Conservation (phyloP, 1,140 invertebrate genomes). For the Hyphantria cunea region DNA sequence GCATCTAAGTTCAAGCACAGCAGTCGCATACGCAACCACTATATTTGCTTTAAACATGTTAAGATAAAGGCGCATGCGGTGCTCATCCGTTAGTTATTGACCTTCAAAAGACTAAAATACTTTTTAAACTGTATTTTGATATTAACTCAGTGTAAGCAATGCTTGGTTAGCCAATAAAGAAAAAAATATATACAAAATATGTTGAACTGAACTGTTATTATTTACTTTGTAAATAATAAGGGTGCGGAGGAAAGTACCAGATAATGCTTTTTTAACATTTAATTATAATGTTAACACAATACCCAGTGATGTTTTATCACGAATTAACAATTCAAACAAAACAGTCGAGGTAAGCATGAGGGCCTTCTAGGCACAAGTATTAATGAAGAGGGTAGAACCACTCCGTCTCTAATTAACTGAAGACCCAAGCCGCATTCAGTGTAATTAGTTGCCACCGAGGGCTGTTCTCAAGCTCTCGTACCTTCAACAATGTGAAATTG, state of each 20-base stretch:
- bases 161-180: too few relatives aligned
- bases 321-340: constrained; percentile 74
- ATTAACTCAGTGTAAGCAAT: too few relatives aligned
- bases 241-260: constrained; percentile 22
- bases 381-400: constrained; percentile 79
- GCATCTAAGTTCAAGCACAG: too few relatives aligned
- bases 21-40: too few relatives aligned
- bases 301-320: constrained; percentile 57
- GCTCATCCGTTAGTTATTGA: too few relatives aligned
- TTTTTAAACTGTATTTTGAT: too few relatives aligned
- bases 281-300: constrained; percentile 60
- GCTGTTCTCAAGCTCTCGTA: constrained; percentile 73
- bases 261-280: constrained; percentile 40
- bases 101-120: too few relatives aligned
- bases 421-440: constrained; percentile 72
- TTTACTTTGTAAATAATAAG: constrained; percentile 15
- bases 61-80: too few relatives aligned
- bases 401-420: constrained; percentile 79
- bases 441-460: constrained; percentile 78
- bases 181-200: not conserved
- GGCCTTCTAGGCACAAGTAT: constrained; percentile 69
- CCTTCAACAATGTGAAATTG: constrained; percentile 57
- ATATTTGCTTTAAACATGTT: too few relatives aligned
- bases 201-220: constrained; percentile 1
- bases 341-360: constrained; percentile 66